Conservation (phyloP, 2,888 invertebrate genomes). For the Brachycybe producta region DNA sequence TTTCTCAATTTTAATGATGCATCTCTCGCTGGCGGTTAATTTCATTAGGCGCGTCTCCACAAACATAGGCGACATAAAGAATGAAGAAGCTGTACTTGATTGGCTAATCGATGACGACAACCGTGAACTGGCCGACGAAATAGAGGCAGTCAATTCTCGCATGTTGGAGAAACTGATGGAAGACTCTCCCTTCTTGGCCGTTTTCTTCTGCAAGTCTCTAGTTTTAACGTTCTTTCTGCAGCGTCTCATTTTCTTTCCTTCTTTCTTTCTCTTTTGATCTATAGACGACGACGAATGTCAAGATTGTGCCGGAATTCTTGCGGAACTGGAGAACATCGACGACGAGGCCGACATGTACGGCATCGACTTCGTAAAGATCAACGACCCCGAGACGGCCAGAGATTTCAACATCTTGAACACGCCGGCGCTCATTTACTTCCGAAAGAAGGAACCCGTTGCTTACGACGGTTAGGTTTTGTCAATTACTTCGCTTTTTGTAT, state of each 20-base stretch:
- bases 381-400: constrained; percentile 64
- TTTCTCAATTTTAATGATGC: constrained; percentile 14
- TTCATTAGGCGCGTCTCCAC: background rate
- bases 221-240: background rate
- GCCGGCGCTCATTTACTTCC: constrained; percentile 76
- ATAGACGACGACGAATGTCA: constrained; percentile 26
- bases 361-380: constrained; percentile 89
- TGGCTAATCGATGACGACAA: constrained; percentile 90
- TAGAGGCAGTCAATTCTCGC: constrained; percentile 78
- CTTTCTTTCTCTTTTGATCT: background rate
- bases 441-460: constrained; percentile 65
- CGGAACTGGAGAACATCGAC: constrained; percentile 28
- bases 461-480: constrained; percentile 51
- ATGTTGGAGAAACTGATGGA: constrained; percentile 74
- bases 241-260: background rate
- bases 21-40: constrained; percentile 8
- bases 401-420: constrained; percentile 69
- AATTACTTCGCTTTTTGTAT: background rate
- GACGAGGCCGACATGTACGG: constrained; percentile 30
- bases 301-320: constrained; percentile 25
- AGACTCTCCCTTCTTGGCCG: constrained; percentile 74
- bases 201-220: constrained; percentile 64
- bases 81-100: constrained; percentile 79
- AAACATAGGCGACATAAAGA: constrained; percentile 66
- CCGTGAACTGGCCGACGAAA: constrained; percentile 82